Percentiles rank a stretch among this genome's conserved stretches.
Conservation (phyloP, 2,797 vertebrate genomes). For the Protosalanx chinensis region DNA sequence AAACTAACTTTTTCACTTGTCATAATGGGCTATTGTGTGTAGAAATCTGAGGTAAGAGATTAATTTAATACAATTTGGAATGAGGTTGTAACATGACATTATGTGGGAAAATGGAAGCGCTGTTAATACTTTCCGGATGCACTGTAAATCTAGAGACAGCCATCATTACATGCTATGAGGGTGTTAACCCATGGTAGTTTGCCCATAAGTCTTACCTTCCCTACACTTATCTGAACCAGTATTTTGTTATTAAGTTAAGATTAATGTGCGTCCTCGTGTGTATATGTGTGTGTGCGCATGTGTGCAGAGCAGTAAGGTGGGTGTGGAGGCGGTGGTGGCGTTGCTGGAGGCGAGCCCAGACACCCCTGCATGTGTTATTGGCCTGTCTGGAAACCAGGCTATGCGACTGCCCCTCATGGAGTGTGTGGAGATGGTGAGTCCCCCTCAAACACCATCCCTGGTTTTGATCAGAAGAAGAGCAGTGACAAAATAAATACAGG, state of each 20-base stretch:
- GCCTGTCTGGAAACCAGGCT: constrained; percentile 88
- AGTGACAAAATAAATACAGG: too few species aligned
- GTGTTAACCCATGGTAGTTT: not conserved
- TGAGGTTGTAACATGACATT: too few species aligned
- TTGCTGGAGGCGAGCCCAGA: constrained; percentile 87
- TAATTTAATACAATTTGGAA: too few species aligned
- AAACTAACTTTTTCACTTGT: too few species aligned
- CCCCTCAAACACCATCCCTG: not conserved
- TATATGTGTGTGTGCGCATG: constrained; percentile 3
- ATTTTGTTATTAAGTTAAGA: not conserved
- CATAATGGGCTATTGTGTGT: too few species aligned
- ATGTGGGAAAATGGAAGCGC: too few species aligned
- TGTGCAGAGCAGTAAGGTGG: constrained; percentile 90
- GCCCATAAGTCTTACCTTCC: not conserved
- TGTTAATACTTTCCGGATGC: too few species aligned
- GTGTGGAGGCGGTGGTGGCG: constrained; percentile 91
- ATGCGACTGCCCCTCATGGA: constrained; percentile 93
- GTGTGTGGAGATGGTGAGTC: constrained; percentile 92
- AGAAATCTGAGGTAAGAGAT: too few species aligned
- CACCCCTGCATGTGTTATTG: constrained; percentile 89
- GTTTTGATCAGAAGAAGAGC: not conserved
- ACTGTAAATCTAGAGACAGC: too few species aligned
- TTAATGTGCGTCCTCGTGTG: not conserved
- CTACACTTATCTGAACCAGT: not conserved
- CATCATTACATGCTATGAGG: not conserved